Evolutionary conservation across 1,140 invertebrate species (phyloP).

Genomic region (Drosophila bipectinata): DNA sequence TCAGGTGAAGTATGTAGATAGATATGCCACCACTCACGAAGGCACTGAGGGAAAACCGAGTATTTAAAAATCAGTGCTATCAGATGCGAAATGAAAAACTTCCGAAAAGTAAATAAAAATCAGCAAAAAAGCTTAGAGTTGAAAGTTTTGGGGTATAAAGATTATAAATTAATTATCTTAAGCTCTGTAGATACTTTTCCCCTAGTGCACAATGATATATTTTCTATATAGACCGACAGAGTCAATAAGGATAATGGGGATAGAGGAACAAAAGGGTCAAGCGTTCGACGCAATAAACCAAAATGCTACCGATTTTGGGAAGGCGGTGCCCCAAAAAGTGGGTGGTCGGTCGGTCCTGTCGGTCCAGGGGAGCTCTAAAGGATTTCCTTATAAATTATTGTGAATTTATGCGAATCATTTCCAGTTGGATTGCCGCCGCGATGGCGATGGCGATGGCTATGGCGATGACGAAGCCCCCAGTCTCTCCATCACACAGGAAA

Average conservation of each 20-base stretch:
- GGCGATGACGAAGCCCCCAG: slow-evolving; percentile 31
- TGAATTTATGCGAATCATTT: slow-evolving; percentile 82
- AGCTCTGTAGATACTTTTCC: background rate
- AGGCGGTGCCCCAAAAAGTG: slow-evolving; percentile 20
- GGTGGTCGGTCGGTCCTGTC: background rate
- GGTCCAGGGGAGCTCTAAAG: slow-evolving; percentile 44
- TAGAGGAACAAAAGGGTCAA: slow-evolving; percentile 74
- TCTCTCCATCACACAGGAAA: background rate
- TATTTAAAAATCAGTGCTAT: too few species aligned
- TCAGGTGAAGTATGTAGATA: slow-evolving; percentile 50
- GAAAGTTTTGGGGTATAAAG: background rate
- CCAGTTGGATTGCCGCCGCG: slow-evolving; percentile 70
- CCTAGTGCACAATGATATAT: slow-evolving; percentile 36
- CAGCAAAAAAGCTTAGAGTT: background rate
- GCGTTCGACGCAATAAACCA: slow-evolving; percentile 66
- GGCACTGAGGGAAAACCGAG: slow-evolving; percentile 13
- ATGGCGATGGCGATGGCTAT: slow-evolving; percentile 40
- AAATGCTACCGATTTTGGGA: slow-evolving; percentile 41
- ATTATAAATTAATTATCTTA: background rate
- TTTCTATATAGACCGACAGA: slow-evolving; percentile 49
- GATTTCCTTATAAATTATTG: slow-evolving; percentile 82
- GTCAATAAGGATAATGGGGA: slow-evolving; percentile 70
- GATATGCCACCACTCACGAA: slow-evolving; percentile 35
- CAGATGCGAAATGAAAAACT: background rate
- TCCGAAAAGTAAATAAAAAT: background rate